These are phyloP conservation scores for Boloria selene DNA, from an alignment of 2,888 invertebrate genomes.

Conservation along the genomic window DNA sequence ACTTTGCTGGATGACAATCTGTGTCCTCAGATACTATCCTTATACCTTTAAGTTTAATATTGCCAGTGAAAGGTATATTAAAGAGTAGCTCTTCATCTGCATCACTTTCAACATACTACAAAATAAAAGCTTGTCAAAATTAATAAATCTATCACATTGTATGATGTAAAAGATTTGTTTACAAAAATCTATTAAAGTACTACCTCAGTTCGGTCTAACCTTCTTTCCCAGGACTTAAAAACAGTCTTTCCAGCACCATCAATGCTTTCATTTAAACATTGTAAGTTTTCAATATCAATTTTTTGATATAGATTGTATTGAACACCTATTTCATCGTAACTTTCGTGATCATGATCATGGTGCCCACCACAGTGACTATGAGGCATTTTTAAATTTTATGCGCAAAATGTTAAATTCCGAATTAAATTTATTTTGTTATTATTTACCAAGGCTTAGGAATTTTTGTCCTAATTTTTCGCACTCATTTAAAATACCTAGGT, in stretches of 20 bases:
- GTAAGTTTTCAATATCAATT: constrained; percentile 92
- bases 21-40: constrained; percentile 95
- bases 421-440: no score
- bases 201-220: constrained; percentile 89
- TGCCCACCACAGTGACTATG: constrained; percentile 84
- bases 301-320: constrained; percentile 93
- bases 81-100: constrained; percentile 97
- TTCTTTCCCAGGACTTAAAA: constrained; percentile 95
- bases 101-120: constrained; percentile 97
- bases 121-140: constrained; percentile 41
- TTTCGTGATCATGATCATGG: constrained; percentile 83
- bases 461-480: no score
- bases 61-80: constrained; percentile 98
- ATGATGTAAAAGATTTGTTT: constrained; percentile 7
- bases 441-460: no score
- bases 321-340: constrained; percentile 87
- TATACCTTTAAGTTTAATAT: constrained; percentile 96
- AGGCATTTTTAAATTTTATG: constrained; percentile 62
- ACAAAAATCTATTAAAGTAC: constrained; percentile 47
- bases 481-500: no score
- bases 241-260: constrained; percentile 94
- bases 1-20: constrained; percentile 90
- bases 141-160: not conserved
- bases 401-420: no score
- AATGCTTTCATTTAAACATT: constrained; percentile 94